Percentiles rank a stretch among this genome's conserved stretches.
phyloP scores from a whole-genome alignment of 2,797 vertebrate species.

The Catharus ustulatus region DNA sequence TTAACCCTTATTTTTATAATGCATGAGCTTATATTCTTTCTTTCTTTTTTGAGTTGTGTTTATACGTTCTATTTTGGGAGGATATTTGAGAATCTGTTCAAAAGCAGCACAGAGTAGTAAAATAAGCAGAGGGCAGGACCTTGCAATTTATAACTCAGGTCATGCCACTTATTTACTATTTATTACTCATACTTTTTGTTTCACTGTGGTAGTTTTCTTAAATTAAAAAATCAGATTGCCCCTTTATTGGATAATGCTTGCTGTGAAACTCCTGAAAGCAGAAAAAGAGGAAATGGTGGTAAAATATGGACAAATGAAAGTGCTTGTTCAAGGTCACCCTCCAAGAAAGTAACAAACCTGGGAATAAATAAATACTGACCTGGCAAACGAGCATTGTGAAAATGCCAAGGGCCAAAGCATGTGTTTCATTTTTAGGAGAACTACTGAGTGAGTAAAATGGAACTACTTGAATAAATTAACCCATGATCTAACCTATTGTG shows the following conservation, averaged over 20 bases:
- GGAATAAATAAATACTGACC: background rate
- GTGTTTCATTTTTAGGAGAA: background rate
- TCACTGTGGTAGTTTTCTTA: background rate
- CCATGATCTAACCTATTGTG: background rate
- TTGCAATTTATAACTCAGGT: slow-evolving; percentile 16
- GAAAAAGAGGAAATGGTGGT: background rate
- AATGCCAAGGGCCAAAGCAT: background rate
- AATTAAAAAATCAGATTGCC: background rate
- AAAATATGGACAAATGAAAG: background rate
- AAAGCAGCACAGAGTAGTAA: background rate
- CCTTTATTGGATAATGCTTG: background rate
- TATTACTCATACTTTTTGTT: background rate
- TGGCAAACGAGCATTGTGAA: background rate
- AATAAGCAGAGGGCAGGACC: slow-evolving; percentile 9
- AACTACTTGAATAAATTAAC: background rate
- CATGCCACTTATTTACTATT: background rate
- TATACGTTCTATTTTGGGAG: background rate
- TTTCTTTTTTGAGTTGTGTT: background rate
- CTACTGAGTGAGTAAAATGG: background rate
- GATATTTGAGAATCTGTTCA: background rate
- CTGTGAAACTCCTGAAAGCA: background rate
- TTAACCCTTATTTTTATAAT: background rate
- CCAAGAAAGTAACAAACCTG: background rate
- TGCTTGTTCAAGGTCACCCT: background rate
- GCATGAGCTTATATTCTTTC: background rate